Conservation (phyloP, 2,888 invertebrate species). For the Dolichopus griseipennis region DNA sequence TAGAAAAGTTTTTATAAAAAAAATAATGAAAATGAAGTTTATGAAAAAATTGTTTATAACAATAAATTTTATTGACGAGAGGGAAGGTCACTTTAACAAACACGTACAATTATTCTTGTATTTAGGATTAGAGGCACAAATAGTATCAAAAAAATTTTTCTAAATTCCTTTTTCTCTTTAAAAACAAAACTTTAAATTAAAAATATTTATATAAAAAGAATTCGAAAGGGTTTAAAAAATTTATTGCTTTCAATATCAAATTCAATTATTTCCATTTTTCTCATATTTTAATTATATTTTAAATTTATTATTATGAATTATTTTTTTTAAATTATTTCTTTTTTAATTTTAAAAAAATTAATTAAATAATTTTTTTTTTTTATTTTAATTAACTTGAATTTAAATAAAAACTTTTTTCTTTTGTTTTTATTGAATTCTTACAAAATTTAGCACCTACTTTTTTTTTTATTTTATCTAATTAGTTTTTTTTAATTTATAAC, state of each 20-base stretch:
- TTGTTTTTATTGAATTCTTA: not conserved
- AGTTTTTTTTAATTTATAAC: not conserved
- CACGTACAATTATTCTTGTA: not conserved
- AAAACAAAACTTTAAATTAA: too few species aligned
- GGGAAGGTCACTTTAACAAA: conserved; percentile 1
- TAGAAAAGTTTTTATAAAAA: too few species aligned
- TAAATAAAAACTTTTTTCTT: not conserved
- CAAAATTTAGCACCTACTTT: not conserved
- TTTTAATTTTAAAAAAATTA: not conserved
- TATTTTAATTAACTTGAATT: not conserved
- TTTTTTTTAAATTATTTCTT: not conserved
- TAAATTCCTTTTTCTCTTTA: too few species aligned
- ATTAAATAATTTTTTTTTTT: not conserved
- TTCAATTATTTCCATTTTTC: not conserved
- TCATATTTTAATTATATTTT: not conserved
- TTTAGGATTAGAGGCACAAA: conserved; percentile 4
- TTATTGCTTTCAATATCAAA: not conserved
- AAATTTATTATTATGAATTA: not conserved
- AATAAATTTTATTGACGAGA: not conserved
- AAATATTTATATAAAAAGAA: not conserved
- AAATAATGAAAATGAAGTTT: too few species aligned
- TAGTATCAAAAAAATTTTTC: not conserved
- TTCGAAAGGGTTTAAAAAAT: not conserved
- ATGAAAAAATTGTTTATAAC: too few species aligned
- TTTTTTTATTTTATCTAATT: not conserved